A percentile compares a stretch with the other conserved stretches of the same genome.
Evolutionary conservation across 2,888 invertebrate genomes (phyloP).

Genomic region (Shargacucullia verbasci): DNA sequence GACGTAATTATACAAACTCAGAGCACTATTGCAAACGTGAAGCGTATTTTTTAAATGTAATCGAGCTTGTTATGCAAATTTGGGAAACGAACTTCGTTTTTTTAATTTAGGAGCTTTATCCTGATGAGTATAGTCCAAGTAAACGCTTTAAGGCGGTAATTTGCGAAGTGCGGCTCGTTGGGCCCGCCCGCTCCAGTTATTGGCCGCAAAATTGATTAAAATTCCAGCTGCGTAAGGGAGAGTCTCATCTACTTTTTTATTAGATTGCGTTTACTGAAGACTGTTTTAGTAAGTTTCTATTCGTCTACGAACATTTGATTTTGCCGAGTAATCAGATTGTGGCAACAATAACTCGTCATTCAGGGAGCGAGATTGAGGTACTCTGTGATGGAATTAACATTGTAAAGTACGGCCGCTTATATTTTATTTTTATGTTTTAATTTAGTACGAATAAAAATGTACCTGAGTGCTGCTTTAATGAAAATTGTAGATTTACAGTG

Average conservation of each 20-base stretch:
- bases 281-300: slow-evolving; percentile 66
- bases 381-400: slow-evolving; percentile 39
- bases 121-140: slow-evolving; percentile 73
- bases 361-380: slow-evolving; percentile 14
- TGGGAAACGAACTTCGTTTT: slow-evolving; percentile 59
- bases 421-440: slow-evolving; percentile 44
- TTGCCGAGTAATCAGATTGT: slow-evolving; percentile 53
- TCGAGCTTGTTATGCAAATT: slow-evolving; percentile 69
- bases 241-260: slow-evolving; percentile 79
- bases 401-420: slow-evolving; percentile 33
- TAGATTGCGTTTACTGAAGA: slow-evolving; percentile 73
- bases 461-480: slow-evolving; percentile 41
- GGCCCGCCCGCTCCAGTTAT: slow-evolving; percentile 72
- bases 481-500: slow-evolving; percentile 36
- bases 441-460: slow-evolving; percentile 43
- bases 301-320: slow-evolving; percentile 63
- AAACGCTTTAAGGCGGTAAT: slow-evolving; percentile 79
- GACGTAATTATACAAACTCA: slow-evolving; percentile 52
- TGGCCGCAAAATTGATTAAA: slow-evolving; percentile 87
- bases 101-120: slow-evolving; percentile 71
- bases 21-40: slow-evolving; percentile 24
- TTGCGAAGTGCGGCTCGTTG: slow-evolving; percentile 74
- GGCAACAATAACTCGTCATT: slow-evolving; percentile 15
- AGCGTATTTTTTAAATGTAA: slow-evolving; percentile 51
- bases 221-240: slow-evolving; percentile 80